Conservation (phyloP, 1,140 invertebrate species). For the Caenorhabditis elegans region DNA sequence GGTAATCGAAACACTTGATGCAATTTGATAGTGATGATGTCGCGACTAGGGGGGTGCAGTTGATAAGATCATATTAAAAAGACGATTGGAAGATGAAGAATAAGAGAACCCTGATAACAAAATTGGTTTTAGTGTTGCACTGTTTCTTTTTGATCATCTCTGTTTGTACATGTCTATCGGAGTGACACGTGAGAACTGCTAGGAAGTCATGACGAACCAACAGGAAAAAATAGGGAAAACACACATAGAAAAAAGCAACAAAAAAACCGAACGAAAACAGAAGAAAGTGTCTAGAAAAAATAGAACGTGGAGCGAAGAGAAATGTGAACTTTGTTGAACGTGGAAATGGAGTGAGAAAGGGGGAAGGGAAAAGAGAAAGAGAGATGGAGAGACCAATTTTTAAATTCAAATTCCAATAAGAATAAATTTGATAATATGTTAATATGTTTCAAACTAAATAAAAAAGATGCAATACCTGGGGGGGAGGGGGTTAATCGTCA, state of each 20-base stretch:
- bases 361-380: too few species aligned
- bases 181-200: constrained; percentile 9
- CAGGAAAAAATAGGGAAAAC: background rate
- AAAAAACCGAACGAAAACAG: background rate
- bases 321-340: too few species aligned
- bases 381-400: too few species aligned
- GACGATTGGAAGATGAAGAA: background rate
- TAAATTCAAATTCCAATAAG: too few species aligned
- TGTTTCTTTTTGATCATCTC: constrained; percentile 9
- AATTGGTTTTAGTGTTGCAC: constrained; percentile 2
- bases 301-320: too few species aligned
- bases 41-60: background rate
- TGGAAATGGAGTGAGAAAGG: too few species aligned
- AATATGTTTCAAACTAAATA: too few species aligned
- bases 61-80: constrained; percentile 20
- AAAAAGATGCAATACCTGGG: too few species aligned
- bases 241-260: background rate
- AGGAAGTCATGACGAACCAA: constrained; percentile 22
- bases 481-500: too few species aligned
- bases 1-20: constrained; percentile 8
- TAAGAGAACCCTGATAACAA: constrained; percentile 3
- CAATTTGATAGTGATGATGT: constrained; percentile 26
- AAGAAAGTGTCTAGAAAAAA: background rate
- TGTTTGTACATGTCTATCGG: constrained; percentile 18
- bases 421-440: too few species aligned